Percentiles rank a stretch among this genome's conserved stretches.
Conservation (phyloP, 2,888 invertebrate species). For the Chymomyza procnemis region DNA sequence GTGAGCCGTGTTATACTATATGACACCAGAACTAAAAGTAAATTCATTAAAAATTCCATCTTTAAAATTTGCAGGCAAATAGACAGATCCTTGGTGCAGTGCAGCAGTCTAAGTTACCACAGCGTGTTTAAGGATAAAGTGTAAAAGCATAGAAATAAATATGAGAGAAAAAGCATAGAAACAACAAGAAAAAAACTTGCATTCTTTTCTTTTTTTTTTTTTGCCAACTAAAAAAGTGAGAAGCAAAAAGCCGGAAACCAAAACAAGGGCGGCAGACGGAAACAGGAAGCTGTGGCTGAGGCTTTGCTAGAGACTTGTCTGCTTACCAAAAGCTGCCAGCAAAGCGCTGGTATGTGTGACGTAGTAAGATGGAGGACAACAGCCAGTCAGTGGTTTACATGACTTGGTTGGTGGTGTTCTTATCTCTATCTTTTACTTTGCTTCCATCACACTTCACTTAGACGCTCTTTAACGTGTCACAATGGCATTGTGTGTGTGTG, state of each 20-base stretch:
- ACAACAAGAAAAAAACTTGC: constrained; percentile 31
- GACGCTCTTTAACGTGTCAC: constrained; percentile 70
- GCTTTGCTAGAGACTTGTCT: not conserved
- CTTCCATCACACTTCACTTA: constrained; percentile 68
- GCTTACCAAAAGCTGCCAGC: not conserved
- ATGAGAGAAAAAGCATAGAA: not conserved
- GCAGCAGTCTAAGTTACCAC: not conserved
- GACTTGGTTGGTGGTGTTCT: constrained; percentile 28
- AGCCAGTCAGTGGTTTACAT: constrained; percentile 19
- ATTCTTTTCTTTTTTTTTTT: constrained; percentile 47
- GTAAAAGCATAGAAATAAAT: not conserved
- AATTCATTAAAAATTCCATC: constrained; percentile 72
- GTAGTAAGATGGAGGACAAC: constrained; percentile 8
- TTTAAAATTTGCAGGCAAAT: constrained; percentile 48
- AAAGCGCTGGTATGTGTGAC: not conserved
- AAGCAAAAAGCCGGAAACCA: constrained; percentile 39
- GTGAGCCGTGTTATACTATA: constrained; percentile 49
- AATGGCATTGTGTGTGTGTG: constrained; percentile 55
- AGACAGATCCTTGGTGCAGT: constrained; percentile 8
- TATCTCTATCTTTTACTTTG: constrained; percentile 23
- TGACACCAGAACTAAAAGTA: constrained; percentile 68
- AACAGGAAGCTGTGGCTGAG: constrained; percentile 3
- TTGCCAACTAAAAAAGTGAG: constrained; percentile 68
- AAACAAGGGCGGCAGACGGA: constrained; percentile 11
- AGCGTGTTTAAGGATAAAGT: not conserved